A percentile compares a stretch with the other conserved stretches of the same genome.
phyloP scores from a whole-genome alignment of 2,888 invertebrate species.

The Arge pagana region DNA sequence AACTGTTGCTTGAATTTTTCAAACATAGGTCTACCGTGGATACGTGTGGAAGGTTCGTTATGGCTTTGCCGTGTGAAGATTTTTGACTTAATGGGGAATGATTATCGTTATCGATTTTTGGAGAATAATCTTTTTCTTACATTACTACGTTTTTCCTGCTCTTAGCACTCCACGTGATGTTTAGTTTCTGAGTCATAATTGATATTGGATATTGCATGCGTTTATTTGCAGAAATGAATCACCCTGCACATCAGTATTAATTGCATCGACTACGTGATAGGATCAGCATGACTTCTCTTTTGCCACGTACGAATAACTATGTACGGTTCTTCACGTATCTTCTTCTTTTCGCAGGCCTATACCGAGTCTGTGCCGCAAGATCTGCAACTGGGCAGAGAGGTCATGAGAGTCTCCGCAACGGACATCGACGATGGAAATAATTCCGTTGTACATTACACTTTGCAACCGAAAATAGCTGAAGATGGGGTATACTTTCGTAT shows the following conservation, averaged over 20 bases:
- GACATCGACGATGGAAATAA: slow-evolving; percentile 92
- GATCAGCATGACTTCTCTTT: no score
- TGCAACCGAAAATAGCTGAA: slow-evolving; percentile 58
- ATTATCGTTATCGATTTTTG: no score
- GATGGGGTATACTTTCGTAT: slow-evolving; percentile 76
- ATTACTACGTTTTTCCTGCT: no score
- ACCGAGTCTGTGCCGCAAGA: slow-evolving; percentile 84
- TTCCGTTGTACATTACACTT: slow-evolving; percentile 76
- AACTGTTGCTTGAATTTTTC: slow-evolving; percentile 43
- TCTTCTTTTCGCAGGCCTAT: slow-evolving; percentile 59
- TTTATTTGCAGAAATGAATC: slow-evolving; percentile 27
- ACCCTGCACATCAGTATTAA: slow-evolving; percentile 28
- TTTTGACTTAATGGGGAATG: slow-evolving; percentile 39
- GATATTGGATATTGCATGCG: no score
- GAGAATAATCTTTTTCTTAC: no score
- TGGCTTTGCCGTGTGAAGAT: slow-evolving; percentile 54
- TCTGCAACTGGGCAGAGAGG: slow-evolving; percentile 70
- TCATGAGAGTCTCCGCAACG: slow-evolving; percentile 89
- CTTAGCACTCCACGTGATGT: no score
- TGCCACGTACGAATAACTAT: no score
- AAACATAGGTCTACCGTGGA: slow-evolving; percentile 67
- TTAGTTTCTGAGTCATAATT: no score
- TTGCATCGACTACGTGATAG: no score
- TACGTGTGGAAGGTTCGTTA: slow-evolving; percentile 70
- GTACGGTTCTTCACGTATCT: background rate